Evolutionary conservation across 2,113 vertebrate genomes (phyloP).

Genomic region (Stomatorhinus ivindoensis): DNA sequence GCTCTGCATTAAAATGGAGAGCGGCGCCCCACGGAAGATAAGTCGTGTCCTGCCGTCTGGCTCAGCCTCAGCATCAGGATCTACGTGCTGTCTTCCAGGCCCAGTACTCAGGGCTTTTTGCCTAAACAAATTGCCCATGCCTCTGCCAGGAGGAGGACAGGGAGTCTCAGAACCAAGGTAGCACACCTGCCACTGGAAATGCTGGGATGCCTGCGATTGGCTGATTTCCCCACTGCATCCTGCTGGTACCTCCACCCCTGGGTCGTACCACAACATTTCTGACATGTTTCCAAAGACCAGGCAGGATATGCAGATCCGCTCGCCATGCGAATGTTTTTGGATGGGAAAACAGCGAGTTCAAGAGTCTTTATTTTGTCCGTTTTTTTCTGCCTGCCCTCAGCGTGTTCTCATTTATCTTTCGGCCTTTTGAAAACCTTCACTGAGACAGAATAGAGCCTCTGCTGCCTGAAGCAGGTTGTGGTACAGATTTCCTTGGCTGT

Average conservation of each 20-base stretch:
- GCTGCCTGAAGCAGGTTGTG: not conserved
- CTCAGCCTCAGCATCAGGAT: not conserved
- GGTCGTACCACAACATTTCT: not conserved
- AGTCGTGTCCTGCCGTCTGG: not conserved
- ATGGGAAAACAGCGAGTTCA: not conserved
- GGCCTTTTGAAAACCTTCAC: not conserved
- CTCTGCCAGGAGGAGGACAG: not conserved
- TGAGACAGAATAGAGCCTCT: not conserved
- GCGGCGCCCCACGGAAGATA: not conserved
- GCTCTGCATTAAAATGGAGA: not conserved
- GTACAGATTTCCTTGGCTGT: not conserved
- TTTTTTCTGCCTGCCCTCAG: not conserved
- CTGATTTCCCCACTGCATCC: not conserved
- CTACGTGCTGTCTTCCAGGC: not conserved
- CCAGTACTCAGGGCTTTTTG: not conserved
- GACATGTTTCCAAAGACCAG: not conserved
- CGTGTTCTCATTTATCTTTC: not conserved
- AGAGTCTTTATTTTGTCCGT: not conserved
- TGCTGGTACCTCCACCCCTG: not conserved
- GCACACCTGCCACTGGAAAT: not conserved
- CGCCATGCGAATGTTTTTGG: not conserved
- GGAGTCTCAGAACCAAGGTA: not conserved
- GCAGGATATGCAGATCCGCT: not conserved
- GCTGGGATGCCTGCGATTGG: not conserved
- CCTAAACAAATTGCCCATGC: not conserved